Conservation (phyloP, 1,140 invertebrate genomes). For the Aphidius ervi region DNA sequence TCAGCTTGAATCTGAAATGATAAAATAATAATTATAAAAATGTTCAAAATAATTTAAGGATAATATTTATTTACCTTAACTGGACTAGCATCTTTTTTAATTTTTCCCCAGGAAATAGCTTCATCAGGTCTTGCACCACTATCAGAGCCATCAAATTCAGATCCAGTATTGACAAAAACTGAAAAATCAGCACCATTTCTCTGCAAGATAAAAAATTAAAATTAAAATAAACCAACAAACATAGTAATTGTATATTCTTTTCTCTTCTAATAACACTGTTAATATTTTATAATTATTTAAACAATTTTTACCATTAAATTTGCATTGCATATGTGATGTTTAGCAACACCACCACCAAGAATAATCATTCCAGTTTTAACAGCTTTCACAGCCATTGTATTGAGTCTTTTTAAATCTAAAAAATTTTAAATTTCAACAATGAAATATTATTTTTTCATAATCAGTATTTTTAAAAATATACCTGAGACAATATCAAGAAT, state of each 20-base stretch:
- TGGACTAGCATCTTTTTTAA: constrained; percentile 80
- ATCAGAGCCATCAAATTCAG: constrained; percentile 98
- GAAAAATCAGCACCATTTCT: constrained; percentile 97
- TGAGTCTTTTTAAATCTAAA: constrained; percentile 82
- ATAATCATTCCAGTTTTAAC: constrained; percentile 95
- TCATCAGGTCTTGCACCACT: constrained; percentile 97
- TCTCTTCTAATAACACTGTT: neutral
- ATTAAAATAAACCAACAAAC: neutral
- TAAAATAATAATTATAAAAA: constrained; percentile 9
- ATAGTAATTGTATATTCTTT: too few species aligned
- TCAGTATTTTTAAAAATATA: constrained; percentile 30
- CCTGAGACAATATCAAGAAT: constrained; percentile 90
- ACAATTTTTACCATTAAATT: constrained; percentile 78
- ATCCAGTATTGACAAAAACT: constrained; percentile 95
- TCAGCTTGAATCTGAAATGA: constrained; percentile 79
- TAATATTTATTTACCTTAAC: constrained; percentile 69
- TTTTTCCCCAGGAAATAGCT: constrained; percentile 98
- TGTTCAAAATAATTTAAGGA: constrained; percentile 2
- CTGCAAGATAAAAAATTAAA: constrained; percentile 50
- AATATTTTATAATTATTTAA: constrained; percentile 7
- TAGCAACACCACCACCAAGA: constrained; percentile 93
- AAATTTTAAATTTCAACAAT: constrained; percentile 5
- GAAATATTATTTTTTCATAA: neutral
- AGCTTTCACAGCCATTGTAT: constrained; percentile 93
- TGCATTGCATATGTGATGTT: constrained; percentile 98